These are phyloP conservation scores for Peromyscus polionotus DNA, from an alignment of 2,113 vertebrate genomes.

Conservation along the genomic window DNA sequence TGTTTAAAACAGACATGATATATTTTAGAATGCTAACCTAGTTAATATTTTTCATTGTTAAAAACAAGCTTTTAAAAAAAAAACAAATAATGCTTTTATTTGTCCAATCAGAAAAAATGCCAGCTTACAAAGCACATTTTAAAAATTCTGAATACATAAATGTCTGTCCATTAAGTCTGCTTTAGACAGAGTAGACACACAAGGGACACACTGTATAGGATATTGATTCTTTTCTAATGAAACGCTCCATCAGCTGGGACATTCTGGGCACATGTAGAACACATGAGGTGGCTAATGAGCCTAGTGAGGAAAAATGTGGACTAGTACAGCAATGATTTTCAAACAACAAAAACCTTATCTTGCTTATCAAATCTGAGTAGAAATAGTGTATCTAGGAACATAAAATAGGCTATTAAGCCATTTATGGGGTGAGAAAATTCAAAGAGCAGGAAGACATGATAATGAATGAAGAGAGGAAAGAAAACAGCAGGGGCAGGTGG, in stretches of 20 bases:
- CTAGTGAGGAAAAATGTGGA: slow-evolving; percentile 66
- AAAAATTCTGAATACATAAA: not conserved
- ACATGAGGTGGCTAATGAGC: slow-evolving; percentile 53
- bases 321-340: not conserved
- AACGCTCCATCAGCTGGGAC: slow-evolving; percentile 40
- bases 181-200: not conserved
- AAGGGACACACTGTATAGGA: not conserved
- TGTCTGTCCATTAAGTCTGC: slow-evolving; percentile 3
- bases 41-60: slow-evolving; percentile 10
- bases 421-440: slow-evolving; percentile 72
- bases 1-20: slow-evolving; percentile 33
- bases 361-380: slow-evolving; percentile 78
- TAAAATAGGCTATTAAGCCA: slow-evolving; percentile 77
- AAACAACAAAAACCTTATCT: slow-evolving; percentile 60
- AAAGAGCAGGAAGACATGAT: slow-evolving; percentile 45
- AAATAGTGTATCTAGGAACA: slow-evolving; percentile 81
- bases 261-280: slow-evolving; percentile 29
- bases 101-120: not conserved
- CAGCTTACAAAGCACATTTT: not conserved
- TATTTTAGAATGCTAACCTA: not conserved
- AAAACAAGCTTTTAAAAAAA: not conserved
- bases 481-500: not conserved
- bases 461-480: slow-evolving; percentile 65
- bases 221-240: slow-evolving; percentile 31
- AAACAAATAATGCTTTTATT: not conserved